These are phyloP conservation scores for Schlechtendalia chinensis DNA, from an alignment of 1,140 invertebrate genomes.

Conservation along the genomic window DNA sequence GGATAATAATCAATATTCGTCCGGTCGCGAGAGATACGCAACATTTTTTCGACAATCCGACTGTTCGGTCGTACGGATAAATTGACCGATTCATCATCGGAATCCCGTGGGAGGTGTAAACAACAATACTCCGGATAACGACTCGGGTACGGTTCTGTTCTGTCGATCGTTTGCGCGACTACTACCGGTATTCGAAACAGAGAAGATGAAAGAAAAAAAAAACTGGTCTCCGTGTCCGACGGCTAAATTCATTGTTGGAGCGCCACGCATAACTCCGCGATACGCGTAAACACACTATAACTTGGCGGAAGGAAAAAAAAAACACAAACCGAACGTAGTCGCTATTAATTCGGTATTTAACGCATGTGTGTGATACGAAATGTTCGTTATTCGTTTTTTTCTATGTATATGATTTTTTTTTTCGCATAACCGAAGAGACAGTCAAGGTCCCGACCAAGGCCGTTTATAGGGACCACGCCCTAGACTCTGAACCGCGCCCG, in stretches of 20 bases:
- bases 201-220: background rate
- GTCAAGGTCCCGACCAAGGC: conserved; percentile 32
- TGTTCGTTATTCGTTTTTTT: background rate
- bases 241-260: conserved; percentile 15
- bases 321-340: background rate
- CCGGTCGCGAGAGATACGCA: background rate
- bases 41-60: too few species aligned
- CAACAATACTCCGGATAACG: conserved; percentile 46
- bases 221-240: conserved; percentile 22
- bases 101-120: conserved; percentile 47
- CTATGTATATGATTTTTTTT: background rate
- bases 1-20: conserved; percentile 34
- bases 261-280: conserved; percentile 26
- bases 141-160: background rate
- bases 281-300: background rate
- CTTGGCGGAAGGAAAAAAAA: background rate
- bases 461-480: conserved; percentile 36
- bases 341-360: conserved; percentile 29
- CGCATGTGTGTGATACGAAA: background rate
- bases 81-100: conserved; percentile 40
- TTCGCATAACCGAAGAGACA: conserved; percentile 21
- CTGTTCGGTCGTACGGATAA: conserved; percentile 7
- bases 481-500: conserved; percentile 36
- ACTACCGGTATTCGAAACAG: conserved; percentile 6
- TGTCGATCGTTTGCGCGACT: background rate